Evolutionary conservation across 2,888 invertebrate species (phyloP), one percentile per base, ranked within the genome.

Genomic region (Meliscaeva auricollis): DNA sequence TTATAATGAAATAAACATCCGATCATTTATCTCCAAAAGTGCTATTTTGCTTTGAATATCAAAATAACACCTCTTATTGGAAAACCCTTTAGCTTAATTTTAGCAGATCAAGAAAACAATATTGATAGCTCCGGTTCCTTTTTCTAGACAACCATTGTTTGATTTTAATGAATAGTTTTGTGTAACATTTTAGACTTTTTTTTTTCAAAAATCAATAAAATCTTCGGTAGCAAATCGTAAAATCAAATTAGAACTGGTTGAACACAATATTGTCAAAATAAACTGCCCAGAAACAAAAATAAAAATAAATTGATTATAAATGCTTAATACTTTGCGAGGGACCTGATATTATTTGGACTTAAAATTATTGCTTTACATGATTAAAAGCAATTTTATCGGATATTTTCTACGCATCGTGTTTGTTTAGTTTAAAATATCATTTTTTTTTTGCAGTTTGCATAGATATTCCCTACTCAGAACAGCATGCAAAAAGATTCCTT

Each of bases 261-360:
- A 48, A 35, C 22, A 30, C 41, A 30, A 56, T 58, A 30, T 35
- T 72, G 68, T 41, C 70, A 58, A 70, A 79, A 84, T 62, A 79
- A 26, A 38, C 64, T 58, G 9, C 52, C 66, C 60, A 48, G 41
- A 69, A 46, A 13, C 20, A 22, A 73, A 17, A 5, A 3, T 2
- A 58, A 46, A 22, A 1, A 11, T 2, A 56, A 84, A 84, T 84
- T 66, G 70, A 84, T 84, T 84, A 60, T 69, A 15, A 74, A 70
- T 79, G 68, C 73, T 46, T n/a, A 66, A 15, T n/a, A 11, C 2
- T 17, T 26, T 3, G 6, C 5, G 13, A 5, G 11, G 22, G 20
- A 4, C 13, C 5, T 26, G 15, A 6, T 52, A 32, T 17, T 35
- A 15, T 46, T 38, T 35, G 4, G 52, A 62, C 41, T 70, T 17